Conservation (phyloP, 2,888 invertebrate species). For the Frankliniella intonsa region DNA sequence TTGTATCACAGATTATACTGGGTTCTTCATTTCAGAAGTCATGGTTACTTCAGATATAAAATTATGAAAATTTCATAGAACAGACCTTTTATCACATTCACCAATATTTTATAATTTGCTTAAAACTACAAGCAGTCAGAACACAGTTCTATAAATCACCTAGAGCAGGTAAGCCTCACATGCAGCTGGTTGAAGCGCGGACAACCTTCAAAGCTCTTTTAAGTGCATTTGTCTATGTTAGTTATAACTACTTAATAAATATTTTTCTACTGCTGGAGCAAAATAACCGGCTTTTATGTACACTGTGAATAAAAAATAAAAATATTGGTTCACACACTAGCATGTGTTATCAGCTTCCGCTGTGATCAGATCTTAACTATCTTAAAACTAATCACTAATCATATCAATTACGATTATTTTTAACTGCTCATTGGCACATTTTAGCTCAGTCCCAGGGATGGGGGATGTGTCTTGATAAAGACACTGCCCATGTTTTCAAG, state of each 20-base stretch:
- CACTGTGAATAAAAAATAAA: not conserved
- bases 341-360: too few relatives aligned
- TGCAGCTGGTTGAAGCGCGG: not conserved
- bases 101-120: not conserved
- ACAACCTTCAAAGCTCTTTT: not conserved
- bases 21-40: not conserved
- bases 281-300: not conserved
- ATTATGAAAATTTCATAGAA: not conserved
- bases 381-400: not conserved
- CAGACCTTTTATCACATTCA: not conserved
- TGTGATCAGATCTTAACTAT: too few relatives aligned
- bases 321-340: not conserved
- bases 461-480: too few relatives aligned
- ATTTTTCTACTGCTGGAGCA: not conserved
- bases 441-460: not conserved
- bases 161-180: not conserved
- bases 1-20: slow-evolving; percentile 1
- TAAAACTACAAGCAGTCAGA: slow-evolving; percentile 14
- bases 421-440: not conserved
- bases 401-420: not conserved
- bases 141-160: not conserved
- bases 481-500: not conserved
- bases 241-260: not conserved
- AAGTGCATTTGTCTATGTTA: not conserved
- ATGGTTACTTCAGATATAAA: not conserved